Evolutionary conservation across 1,140 invertebrate species (phyloP), one percentile per base, ranked within the genome.

Genomic region (Camponotus pennsylvanicus): DNA sequence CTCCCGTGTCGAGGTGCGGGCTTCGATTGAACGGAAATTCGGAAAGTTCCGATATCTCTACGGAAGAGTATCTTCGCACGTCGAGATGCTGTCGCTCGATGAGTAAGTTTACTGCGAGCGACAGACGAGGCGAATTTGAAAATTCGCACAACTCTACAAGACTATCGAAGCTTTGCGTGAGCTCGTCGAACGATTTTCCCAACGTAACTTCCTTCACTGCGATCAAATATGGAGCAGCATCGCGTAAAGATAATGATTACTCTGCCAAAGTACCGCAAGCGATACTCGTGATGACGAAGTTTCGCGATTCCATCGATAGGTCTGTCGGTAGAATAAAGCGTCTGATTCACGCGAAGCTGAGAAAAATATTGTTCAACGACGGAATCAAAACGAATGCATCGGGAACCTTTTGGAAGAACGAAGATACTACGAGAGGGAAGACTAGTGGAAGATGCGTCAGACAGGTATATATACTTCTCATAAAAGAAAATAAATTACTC

Each of bases 311-410:
- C n/a, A 6, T 83, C 55, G 40, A 49, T 37, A 83, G 27, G 3
- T 88, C 88, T 3, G 34, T 92, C 45, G 77, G 86, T 4, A 69
- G 84, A 40, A 87, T 92, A 34, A 92, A 88, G 37, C 61, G 70
- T 63, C 13, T 91, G 63, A 88, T 92, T 13, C 75, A 86, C 13
- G 73, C 66, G 45, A 92, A 91, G 15, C 42, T 92, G 0, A 57
- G 85, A n/a, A 85, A 63, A 55, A 80, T 88, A 49, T 49, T 89
- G 27, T 59, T 87, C 37, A 59, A 80, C n/a, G 66, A 79, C 8
- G 49, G 79, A 13, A 42, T 37, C 15, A 71, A 66, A 63, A 88
- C 63, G 3, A 42, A 52, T 4, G 61, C 63, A 0, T 78, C 49
- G 55, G 88, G 86, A 40, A 86, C 52, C 32, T 86, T 67, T 21